phyloP scores from a whole-genome alignment of 2,888 invertebrate genomes.

The Baronia brevicornis region DNA sequence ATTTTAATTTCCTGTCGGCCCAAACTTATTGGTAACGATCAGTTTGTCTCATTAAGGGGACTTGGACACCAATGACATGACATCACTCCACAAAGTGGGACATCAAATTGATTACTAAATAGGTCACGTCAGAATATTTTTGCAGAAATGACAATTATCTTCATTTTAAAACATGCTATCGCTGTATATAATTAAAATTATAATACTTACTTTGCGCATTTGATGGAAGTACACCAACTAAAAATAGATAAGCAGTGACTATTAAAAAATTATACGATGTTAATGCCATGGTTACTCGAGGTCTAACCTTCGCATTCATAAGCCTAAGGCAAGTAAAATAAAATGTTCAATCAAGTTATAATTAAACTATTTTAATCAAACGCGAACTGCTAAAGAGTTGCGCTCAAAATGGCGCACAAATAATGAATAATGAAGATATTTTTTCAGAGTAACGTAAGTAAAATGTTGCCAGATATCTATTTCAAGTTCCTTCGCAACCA shows the following conservation, averaged over 20 bases:
- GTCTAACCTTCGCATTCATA: not conserved
- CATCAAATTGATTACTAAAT: slow-evolving; percentile 7
- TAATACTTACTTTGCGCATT: slow-evolving; percentile 49
- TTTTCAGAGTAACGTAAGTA: no score
- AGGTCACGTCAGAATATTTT: slow-evolving; percentile 5
- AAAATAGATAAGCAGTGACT: slow-evolving; percentile 43
- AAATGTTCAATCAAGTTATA: not conserved
- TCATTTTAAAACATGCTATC: slow-evolving; percentile 2
- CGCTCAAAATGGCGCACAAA: slow-evolving; percentile 12
- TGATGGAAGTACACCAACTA: slow-evolving; percentile 42
- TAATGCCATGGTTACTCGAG: slow-evolving; percentile 22
- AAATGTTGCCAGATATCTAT: no score
- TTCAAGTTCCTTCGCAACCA: no score
- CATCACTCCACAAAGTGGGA: slow-evolving; percentile 13
- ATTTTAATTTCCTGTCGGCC: not conserved
- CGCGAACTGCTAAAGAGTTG: not conserved
- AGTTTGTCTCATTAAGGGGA: slow-evolving; percentile 3
- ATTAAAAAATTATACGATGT: slow-evolving; percentile 25
- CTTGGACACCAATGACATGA: slow-evolving; percentile 18
- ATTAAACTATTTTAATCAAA: slow-evolving; percentile 2
- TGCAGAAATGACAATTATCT: not conserved
- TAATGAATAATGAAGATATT: no score
- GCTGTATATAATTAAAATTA: slow-evolving; percentile 16
- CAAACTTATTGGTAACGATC: slow-evolving; percentile 1
- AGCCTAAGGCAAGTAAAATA: not conserved